phyloP scores from a whole-genome alignment of 2,113 vertebrate species.

The Arvicanthis niloticus region DNA sequence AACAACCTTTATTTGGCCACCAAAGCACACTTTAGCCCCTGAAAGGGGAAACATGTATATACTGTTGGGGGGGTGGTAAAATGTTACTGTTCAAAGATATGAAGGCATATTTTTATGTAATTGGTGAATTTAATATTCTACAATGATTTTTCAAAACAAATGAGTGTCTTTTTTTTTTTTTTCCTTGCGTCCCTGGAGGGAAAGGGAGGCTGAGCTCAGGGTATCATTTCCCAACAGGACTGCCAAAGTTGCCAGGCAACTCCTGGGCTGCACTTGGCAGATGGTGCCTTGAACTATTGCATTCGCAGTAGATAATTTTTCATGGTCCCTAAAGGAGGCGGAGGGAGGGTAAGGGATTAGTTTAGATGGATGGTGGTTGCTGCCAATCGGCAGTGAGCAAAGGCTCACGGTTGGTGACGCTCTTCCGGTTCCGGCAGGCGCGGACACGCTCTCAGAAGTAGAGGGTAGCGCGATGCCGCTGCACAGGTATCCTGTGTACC shows the following conservation, averaged over 20 bases:
- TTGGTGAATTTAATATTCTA: slow-evolving; percentile 39
- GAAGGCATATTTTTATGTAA: slow-evolving; percentile 58
- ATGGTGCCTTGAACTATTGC: not conserved
- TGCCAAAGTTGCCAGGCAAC: not conserved
- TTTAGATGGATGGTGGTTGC: accelerated
- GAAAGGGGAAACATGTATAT: not conserved
- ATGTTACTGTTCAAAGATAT: not conserved
- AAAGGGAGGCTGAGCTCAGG: not conserved
- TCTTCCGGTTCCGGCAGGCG: not conserved
- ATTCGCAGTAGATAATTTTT: accelerated
- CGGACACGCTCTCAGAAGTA: not conserved
- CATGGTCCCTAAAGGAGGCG: not conserved
- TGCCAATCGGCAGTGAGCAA: not conserved
- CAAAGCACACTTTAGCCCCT: not conserved
- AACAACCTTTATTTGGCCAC: not conserved
- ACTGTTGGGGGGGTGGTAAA: not conserved
- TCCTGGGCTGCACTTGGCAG: not conserved
- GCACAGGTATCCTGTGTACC: slow-evolving; percentile 89
- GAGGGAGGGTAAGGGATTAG: not conserved
- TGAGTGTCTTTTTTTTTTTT: not conserved
- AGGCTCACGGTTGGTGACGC: accelerated
- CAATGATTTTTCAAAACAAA: slow-evolving; percentile 23
- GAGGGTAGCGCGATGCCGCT: slow-evolving; percentile 89
- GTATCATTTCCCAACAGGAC: no score
- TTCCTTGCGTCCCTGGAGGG: not conserved